Evolutionary conservation across 2,888 invertebrate species (phyloP), one percentile per base, ranked within the genome.

Genomic region (Bombylius major): DNA sequence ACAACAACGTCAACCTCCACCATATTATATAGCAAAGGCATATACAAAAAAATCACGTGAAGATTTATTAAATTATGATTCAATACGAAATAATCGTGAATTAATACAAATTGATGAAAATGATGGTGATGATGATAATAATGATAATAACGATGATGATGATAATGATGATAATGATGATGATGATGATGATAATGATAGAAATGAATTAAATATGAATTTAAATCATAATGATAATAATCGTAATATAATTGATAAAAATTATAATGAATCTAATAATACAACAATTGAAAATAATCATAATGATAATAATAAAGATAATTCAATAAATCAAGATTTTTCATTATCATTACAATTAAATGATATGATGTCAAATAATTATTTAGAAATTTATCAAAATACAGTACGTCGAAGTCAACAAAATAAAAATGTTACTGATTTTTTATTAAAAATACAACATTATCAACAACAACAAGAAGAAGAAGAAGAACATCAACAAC

Each of bases 1-100:
- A 23, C 58, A 55, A 49, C 52, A 57, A 31, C 51, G 53, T 23
- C 77, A 82, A 65, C 89, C 89, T 14, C 89, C 89, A 2, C 89
- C 89, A 1, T 90, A 89, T 74, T 87, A 89, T 66, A 86, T 89
- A 66, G 89, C 89, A 36, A 87, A 89, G 33, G 85, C 83, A 5
- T 88, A 84, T 67, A 89, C 89, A 13, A 88, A 87, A 77, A 87
- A 88, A 56, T 70, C 70, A 7, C 65, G 65, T 0, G 68, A 72
- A 54, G 73, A 73, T 63, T 64, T 73, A 33, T 65, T 69, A 3
- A 67, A 67, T 8, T 73, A 70, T 57, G 72, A 72, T 59, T 67
- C 68, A 6, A 62, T 70, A 61, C 64, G 71, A 5, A 69, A 66
- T 62, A 67, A 70, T 11, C 39, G 12, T 42, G 31, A 1, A 57